Evolutionary conservation across 2,888 invertebrate species (phyloP), one percentile per base, ranked within the genome.

Genomic region (Torymus texanus): DNA sequence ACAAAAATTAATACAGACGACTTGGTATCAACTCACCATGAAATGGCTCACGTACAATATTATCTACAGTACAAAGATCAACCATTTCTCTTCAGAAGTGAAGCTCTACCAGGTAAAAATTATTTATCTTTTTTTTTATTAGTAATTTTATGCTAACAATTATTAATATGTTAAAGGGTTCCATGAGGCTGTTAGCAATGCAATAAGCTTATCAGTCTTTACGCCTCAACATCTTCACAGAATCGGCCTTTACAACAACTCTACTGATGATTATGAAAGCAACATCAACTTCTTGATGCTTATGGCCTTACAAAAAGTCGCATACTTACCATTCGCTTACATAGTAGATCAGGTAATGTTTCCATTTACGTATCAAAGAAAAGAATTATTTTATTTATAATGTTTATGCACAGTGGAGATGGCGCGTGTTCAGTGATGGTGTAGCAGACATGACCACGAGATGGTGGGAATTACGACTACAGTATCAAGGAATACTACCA

Each of bases 181-280:
- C 87, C 96, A 97, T 86, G 97, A 97, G 89, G 97, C 96, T 0
- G 92, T 97, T 0, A 95, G 97, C 0, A 96, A 96, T 86, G 94
- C 95, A 0, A 93, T 97, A 50, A 93, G 94, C 0, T 91, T 97
- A 13, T 96, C 96, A 0, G 94, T 96, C 0, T 93, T 94, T 85
- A 96, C 96, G 59, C 93, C 96, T 0, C 93, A 92, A 16, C 96
- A 97, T 89, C 91, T 97, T 16, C 93, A 94, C 77, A 91, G 94
- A 85, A 92, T 95, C 66, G 95, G 95, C 2, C 92, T 97, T 51
- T 92, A 94, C 82, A 93, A 94, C 81, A 94, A 95, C 84, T 91
- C 91, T 61, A 92, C 93, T 41, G 93, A 94, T 80, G 92, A 92
- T 0, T 94, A 94, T 81, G 94, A 95, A 88, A 93, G 92, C 0